Conservation (phyloP, 2,113 vertebrate species). For the Ardeotis arabs region DNA sequence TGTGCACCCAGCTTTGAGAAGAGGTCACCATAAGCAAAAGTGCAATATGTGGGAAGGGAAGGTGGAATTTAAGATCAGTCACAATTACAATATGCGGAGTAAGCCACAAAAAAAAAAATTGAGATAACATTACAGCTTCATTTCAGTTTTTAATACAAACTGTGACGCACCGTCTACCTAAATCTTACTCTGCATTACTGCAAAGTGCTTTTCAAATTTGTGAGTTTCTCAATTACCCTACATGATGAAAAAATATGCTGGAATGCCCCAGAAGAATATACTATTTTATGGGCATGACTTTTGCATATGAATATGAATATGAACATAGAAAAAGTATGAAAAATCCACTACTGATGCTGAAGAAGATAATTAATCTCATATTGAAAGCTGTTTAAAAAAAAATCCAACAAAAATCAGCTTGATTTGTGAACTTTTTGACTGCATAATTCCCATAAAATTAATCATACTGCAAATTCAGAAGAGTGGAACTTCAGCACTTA, state of each 20-base stretch:
- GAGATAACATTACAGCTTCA: neutral
- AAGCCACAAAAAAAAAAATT: neutral
- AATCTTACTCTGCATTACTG: neutral
- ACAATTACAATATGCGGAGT: neutral
- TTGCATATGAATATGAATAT: neutral
- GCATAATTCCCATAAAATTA: neutral
- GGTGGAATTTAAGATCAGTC: neutral
- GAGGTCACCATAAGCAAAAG: neutral
- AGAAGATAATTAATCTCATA: neutral
- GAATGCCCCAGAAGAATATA: neutral
- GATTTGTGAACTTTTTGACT: constrained; percentile 14
- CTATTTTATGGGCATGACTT: neutral
- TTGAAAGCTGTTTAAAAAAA: neutral
- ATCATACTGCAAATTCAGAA: neutral
- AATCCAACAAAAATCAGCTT: neutral
- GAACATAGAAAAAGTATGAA: neutral
- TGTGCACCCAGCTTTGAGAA: neutral
- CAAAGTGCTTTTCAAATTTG: neutral
- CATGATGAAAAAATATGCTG: neutral
- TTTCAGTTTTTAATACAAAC: neutral
- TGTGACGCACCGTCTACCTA: neutral
- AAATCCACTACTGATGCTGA: neutral
- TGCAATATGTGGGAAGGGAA: neutral
- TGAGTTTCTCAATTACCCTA: neutral
- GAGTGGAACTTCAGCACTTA: neutral